A percentile compares a stretch with the other conserved stretches of the same genome.
phyloP scores from a whole-genome alignment of 2,888 invertebrate species.

The Perithous albicinctus region DNA sequence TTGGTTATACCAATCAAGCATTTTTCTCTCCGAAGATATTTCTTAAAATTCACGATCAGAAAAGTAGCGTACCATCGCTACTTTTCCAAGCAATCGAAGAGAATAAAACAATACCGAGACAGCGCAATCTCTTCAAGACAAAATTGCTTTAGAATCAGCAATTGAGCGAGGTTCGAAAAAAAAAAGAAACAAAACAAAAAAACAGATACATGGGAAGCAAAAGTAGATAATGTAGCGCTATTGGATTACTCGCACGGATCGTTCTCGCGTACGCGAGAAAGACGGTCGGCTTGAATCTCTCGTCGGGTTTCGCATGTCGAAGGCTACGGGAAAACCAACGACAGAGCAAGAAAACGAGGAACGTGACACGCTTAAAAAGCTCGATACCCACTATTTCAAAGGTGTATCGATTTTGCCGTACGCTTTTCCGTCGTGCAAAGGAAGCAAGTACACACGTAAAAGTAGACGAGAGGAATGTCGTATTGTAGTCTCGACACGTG shows the following conservation, averaged over 20 bases:
- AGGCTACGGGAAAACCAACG: slow-evolving; percentile 28
- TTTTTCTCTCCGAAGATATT: too few relatives aligned
- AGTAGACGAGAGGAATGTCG: slow-evolving; percentile 46
- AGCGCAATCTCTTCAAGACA: background rate
- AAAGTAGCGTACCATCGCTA: background rate
- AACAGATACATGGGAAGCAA: background rate
- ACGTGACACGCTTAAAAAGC: slow-evolving; percentile 58
- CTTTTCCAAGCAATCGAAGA: background rate
- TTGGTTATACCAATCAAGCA: too few relatives aligned
- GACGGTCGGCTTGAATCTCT: slow-evolving; percentile 13
- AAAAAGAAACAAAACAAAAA: background rate
- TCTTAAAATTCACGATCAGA: too few relatives aligned
- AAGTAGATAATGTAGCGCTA: slow-evolving; percentile 13
- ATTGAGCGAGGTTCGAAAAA: slow-evolving; percentile 6
- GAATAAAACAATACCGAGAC: background rate
- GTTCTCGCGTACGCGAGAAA: slow-evolving; percentile 23
- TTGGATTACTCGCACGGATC: slow-evolving; percentile 34
- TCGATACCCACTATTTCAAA: slow-evolving; percentile 51
- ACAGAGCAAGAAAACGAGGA: slow-evolving; percentile 7
- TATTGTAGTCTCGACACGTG: slow-evolving; percentile 49
- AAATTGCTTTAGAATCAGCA: background rate
- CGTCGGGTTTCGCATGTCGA: slow-evolving; percentile 15
- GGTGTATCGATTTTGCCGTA: slow-evolving; percentile 49
- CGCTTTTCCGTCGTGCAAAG: slow-evolving; percentile 36
- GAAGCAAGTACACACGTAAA: slow-evolving; percentile 22